Conservation (phyloP, 2,797 vertebrate species). For the Chiroxiphia lanceolata region DNA sequence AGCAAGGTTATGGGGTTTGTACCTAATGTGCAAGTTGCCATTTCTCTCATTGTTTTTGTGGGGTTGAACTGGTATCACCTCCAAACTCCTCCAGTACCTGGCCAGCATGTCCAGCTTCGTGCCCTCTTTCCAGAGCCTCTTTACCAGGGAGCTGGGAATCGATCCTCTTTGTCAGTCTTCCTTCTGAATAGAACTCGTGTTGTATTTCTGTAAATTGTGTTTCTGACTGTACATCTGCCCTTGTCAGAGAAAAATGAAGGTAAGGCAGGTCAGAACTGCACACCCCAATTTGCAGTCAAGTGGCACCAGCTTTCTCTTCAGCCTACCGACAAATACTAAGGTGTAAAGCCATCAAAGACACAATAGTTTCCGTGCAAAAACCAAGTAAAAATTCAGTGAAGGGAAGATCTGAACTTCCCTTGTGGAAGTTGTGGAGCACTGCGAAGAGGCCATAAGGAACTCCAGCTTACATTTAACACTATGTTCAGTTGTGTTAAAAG, state of each 20-base stretch:
- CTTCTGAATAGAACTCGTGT: neutral
- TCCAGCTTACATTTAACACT: neutral
- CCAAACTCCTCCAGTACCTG: neutral
- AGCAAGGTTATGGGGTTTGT: neutral
- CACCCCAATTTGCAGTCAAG: neutral
- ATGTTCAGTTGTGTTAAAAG: slow-evolving; percentile 41
- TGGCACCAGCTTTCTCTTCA: neutral
- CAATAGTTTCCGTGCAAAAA: neutral
- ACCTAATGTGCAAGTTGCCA: neutral
- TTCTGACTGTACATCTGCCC: neutral
- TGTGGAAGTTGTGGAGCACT: neutral
- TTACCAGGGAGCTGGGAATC: neutral
- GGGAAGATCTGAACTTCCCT: neutral
- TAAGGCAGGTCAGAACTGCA: neutral
- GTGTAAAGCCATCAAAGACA: neutral
- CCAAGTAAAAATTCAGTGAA: neutral
- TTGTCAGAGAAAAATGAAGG: neutral
- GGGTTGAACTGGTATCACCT: neutral
- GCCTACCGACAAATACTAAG: neutral
- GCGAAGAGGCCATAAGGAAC: neutral
- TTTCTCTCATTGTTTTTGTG: neutral
- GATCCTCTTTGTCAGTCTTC: neutral
- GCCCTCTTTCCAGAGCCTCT: neutral
- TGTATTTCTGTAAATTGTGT: neutral
- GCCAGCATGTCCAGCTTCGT: neutral